Percentiles rank a stretch among this genome's conserved stretches.
These are phyloP conservation scores for Agrypnia vestita DNA, from an alignment of 1,140 invertebrate genomes.

Conservation along the genomic window DNA sequence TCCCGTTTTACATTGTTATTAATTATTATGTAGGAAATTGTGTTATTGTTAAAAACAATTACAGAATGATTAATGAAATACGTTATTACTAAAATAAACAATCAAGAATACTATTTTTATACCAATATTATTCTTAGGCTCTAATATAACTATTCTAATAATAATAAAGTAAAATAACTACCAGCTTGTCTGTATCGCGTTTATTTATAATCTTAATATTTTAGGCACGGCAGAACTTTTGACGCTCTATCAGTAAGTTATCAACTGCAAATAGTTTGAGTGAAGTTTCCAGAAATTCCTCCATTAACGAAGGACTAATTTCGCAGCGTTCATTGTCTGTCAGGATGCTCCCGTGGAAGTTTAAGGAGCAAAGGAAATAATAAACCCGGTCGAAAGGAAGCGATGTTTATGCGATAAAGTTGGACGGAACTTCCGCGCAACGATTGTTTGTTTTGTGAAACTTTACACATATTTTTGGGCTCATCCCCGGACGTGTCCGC, in stretches of 20 bases:
- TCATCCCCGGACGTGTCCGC: slow-evolving; percentile 46
- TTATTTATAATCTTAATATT: too few relatives aligned
- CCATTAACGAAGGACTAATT: slow-evolving; percentile 15
- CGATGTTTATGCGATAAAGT: slow-evolving; percentile 60
- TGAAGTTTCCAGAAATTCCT: slow-evolving; percentile 18
- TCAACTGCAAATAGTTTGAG: neutral
- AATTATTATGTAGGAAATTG: too few relatives aligned
- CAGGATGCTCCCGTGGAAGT: slow-evolving; percentile 28
- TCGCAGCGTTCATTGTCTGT: slow-evolving; percentile 30
- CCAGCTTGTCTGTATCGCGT: too few relatives aligned
- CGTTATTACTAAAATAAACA: too few relatives aligned
- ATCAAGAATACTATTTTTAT: too few relatives aligned
- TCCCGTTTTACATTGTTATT: too few relatives aligned
- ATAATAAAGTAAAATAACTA: too few relatives aligned
- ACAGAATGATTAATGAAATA: too few relatives aligned
- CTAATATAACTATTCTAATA: too few relatives aligned
- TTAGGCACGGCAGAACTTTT: too few relatives aligned
- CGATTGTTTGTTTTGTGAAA: slow-evolving; percentile 60
- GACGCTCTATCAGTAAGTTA: neutral
- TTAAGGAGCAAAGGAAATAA: slow-evolving; percentile 51
- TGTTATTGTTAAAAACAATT: too few relatives aligned
- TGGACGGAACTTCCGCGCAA: slow-evolving; percentile 50
- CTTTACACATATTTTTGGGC: slow-evolving; percentile 60
- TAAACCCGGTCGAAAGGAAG: slow-evolving; percentile 49
- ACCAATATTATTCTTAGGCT: too few relatives aligned